phyloP scores from a whole-genome alignment of 2,888 invertebrate species.

The Alviniconcha strummeri region DNA sequence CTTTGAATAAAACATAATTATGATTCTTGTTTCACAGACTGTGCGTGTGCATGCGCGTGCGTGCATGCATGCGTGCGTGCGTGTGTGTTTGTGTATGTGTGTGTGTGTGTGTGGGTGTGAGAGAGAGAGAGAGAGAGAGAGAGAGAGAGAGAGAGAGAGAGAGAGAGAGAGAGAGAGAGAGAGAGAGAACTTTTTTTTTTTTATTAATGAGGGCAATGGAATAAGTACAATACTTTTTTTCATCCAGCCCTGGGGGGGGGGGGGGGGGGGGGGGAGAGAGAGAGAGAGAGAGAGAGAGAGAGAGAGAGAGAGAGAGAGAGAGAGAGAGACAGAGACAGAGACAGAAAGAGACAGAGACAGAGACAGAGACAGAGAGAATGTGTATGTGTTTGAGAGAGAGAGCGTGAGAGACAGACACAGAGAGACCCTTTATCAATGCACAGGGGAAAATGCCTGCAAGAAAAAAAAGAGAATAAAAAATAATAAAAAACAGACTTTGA shows the following conservation, averaged over 20 bases:
- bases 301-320: background rate
- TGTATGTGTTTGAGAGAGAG: too few relatives aligned
- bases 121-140: conserved; percentile 2
- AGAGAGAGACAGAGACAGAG: background rate
- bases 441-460: too few relatives aligned
- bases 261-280: too few relatives aligned
- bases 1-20: too few relatives aligned
- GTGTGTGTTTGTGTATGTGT: background rate
- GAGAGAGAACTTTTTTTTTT: background rate
- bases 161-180: background rate
- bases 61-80: background rate
- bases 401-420: too few relatives aligned
- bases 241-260: too few relatives aligned
- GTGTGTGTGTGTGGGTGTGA: background rate
- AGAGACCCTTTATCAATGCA: too few relatives aligned
- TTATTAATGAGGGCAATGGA: too few relatives aligned
- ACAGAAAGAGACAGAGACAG: background rate
- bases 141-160: background rate
- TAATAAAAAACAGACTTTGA: too few relatives aligned
- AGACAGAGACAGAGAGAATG: background rate
- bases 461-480: too few relatives aligned
- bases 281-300: background rate
- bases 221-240: too few relatives aligned
- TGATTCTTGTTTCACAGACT: too few relatives aligned
- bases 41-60: background rate